Evolutionary conservation across 2,888 invertebrate genomes (phyloP).

Genomic region (Pollenia griseotomentosa): DNA sequence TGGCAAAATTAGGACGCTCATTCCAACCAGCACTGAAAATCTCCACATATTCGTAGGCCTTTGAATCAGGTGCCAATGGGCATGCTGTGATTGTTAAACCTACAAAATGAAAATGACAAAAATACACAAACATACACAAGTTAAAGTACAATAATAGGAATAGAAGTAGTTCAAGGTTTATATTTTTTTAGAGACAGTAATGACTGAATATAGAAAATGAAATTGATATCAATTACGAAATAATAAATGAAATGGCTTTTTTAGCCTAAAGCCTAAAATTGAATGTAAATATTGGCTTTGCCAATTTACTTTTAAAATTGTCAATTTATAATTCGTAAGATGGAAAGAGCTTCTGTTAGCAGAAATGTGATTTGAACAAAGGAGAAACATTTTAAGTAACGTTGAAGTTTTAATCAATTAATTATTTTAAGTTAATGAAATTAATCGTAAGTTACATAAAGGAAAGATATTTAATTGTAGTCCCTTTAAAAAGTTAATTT

Average conservation of each 20-base stretch:
- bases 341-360: background rate
- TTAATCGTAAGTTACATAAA: too few species aligned
- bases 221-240: conserved; percentile 31
- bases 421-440: too few species aligned
- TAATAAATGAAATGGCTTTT: background rate
- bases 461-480: too few species aligned
- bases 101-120: conserved; percentile 68
- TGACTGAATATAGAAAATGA: background rate
- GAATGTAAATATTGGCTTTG: background rate
- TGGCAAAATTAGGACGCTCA: conserved; percentile 85
- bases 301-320: conserved; percentile 30
- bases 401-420: too few species aligned
- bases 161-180: too few species aligned
- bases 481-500: too few species aligned
- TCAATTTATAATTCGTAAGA: background rate
- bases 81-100: conserved; percentile 86
- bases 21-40: conserved; percentile 95
- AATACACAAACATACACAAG: conserved; percentile 9
- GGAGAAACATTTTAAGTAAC: background rate
- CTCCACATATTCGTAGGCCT: conserved; percentile 89
- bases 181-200: background rate
- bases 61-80: conserved; percentile 85
- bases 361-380: background rate
- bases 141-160: background rate
- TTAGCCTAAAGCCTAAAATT: conserved; percentile 12